Base-by-base conservation (phyloP, 2,113 vertebrate genomes). In the Spea bombifrons region DNA sequence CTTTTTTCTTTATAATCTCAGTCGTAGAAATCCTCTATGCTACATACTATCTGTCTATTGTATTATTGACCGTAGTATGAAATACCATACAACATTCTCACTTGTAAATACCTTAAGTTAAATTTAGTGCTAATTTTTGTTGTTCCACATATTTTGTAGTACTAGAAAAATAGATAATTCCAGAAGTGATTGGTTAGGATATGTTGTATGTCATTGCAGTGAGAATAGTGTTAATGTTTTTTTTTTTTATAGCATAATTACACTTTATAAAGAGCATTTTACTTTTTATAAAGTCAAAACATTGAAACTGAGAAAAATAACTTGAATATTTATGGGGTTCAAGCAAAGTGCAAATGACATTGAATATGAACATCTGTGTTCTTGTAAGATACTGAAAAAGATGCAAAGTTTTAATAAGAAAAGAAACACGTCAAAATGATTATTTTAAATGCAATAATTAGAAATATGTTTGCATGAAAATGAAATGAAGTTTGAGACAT, bases 101-200 rank as follows among this genome's bases (percentile, higher is more conserved):
- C 30, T 30, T 30, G 30, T 30, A 30, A 30, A 30, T 30, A 30
- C 30, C 30, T 30, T 30, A 30, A 30, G 30, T 30, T 30, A 30
- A 30, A 30, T 30, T 1, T 1, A 30, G 30, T 30, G 30, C 30
- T 30, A 30, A 30, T 30, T 30, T 30, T 30, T 30, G 30, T 30
- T 30, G 8, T 53, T 53, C 52, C 2, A 53, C 7, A 53, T 12
- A 53, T 53, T 53, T 53, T 53, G 1, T 53, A 12, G 12, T 75
- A 45, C 72, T 80, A 30, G 50, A 81, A 81, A 83, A 85, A 81
- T 71, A 80, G 64, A 83, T 81, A 53, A 73, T 53, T 63, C 9
- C 17, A 63, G 13, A 16, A 63, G 7, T 13, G 3, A 16, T 5
- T 9, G 13, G 48, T 46, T 70, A n/a, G 30, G 30, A 30, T 30